Percentiles rank a stretch among this genome's conserved stretches.
Evolutionary conservation across 2,888 invertebrate species (phyloP).

Genomic region (Parascotia fuliginaria): DNA sequence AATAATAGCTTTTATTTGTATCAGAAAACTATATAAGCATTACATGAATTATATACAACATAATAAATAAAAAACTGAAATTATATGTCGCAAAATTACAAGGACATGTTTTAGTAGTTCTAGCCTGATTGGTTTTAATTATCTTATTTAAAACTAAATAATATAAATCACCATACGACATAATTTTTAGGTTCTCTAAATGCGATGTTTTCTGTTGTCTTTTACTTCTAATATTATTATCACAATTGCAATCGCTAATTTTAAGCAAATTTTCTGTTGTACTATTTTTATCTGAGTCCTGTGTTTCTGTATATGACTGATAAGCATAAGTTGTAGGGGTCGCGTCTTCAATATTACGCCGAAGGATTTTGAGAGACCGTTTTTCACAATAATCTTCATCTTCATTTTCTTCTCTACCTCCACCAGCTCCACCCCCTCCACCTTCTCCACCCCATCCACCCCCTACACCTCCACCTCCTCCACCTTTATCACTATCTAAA

Average conservation of each 20-base stretch:
- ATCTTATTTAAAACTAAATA: slow-evolving; percentile 29
- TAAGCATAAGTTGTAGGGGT: background rate
- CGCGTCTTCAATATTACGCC: slow-evolving; percentile 30
- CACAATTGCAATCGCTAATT: slow-evolving; percentile 41
- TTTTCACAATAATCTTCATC: slow-evolving; percentile 79
- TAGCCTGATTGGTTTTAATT: slow-evolving; percentile 5
- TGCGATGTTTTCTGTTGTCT: slow-evolving; percentile 31
- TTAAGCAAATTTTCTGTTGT: slow-evolving; percentile 9
- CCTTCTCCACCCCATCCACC: background rate
- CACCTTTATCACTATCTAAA: background rate
- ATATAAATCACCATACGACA: slow-evolving; percentile 28
- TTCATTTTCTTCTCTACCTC: slow-evolving; percentile 9
- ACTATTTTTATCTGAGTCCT: background rate
- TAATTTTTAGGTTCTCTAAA: slow-evolving; percentile 2
- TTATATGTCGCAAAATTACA: slow-evolving; percentile 30
- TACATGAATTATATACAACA: too few species aligned
- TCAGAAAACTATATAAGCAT: too few species aligned
- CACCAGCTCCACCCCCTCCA: background rate
- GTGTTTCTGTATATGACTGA: background rate
- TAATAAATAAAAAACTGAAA: slow-evolving; percentile 16
- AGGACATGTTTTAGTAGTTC: slow-evolving; percentile 22
- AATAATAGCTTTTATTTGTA: slow-evolving; percentile 2
- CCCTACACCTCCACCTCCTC: slow-evolving; percentile 12
- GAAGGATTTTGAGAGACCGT: slow-evolving; percentile 61
- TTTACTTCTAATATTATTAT: slow-evolving; percentile 44